phyloP scores from a whole-genome alignment of 1,140 invertebrate genomes.

The Chrysopa pallens region DNA sequence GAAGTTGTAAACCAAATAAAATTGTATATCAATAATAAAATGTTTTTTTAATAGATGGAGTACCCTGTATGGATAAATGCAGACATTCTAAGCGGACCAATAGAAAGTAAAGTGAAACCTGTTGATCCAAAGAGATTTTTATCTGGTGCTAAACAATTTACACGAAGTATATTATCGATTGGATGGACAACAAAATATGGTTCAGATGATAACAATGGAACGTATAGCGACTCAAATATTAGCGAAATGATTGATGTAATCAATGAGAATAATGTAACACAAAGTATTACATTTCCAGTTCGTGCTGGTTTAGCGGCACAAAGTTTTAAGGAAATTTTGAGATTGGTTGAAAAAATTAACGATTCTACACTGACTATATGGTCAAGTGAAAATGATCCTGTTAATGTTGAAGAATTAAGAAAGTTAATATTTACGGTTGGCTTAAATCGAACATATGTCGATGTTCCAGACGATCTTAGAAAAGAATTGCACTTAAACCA shows the following conservation, averaged over 20 bases:
- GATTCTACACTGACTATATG: slow-evolving; percentile 52
- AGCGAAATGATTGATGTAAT: slow-evolving; percentile 51
- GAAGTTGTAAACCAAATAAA: too few relatives aligned
- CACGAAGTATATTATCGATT: slow-evolving; percentile 52
- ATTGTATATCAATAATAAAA: not conserved
- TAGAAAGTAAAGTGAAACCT: slow-evolving; percentile 34
- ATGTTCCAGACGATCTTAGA: slow-evolving; percentile 39
- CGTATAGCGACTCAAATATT: slow-evolving; percentile 50
- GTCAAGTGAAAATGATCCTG: slow-evolving; percentile 39
- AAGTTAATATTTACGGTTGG: slow-evolving; percentile 40
- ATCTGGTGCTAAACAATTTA: slow-evolving; percentile 32
- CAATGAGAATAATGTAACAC: slow-evolving; percentile 26
- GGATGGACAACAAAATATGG: slow-evolving; percentile 71
- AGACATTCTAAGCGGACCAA: slow-evolving; percentile 66
- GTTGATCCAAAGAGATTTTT: slow-evolving; percentile 50
- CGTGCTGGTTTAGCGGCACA: slow-evolving; percentile 51
- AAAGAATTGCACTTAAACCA: slow-evolving; percentile 27
- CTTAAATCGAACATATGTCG: slow-evolving; percentile 44
- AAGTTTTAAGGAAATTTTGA: slow-evolving; percentile 31
- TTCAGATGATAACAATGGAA: slow-evolving; percentile 27
- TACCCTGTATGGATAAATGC: slow-evolving; percentile 80
- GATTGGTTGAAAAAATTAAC: slow-evolving; percentile 27
- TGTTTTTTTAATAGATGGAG: slow-evolving; percentile 28
- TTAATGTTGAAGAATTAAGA: slow-evolving; percentile 36
- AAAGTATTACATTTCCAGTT: slow-evolving; percentile 65